Percentiles rank a stretch among this genome's conserved stretches.
phyloP scores from a whole-genome alignment of 2,888 invertebrate genomes.

The Sialis fuliginosa region DNA sequence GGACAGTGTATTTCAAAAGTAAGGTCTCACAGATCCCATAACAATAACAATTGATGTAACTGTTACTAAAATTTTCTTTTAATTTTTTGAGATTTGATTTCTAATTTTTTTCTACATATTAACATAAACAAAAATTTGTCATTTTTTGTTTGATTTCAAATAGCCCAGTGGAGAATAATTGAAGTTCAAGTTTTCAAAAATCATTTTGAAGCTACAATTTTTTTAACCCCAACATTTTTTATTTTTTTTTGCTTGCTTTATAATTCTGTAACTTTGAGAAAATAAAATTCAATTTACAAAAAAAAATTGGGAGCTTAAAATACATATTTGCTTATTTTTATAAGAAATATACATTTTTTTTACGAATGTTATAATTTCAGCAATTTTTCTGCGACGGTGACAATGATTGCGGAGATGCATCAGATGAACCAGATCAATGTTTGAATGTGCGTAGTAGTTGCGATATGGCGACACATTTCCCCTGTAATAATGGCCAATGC shows the following conservation, averaged over 20 bases:
- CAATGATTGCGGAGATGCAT: slow-evolving; percentile 46
- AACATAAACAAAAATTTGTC: not conserved
- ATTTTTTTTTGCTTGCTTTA: too few species aligned
- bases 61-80: not conserved
- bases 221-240: too few species aligned
- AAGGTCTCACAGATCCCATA: slow-evolving; percentile 7
- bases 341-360: not conserved
- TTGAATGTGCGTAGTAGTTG: slow-evolving; percentile 17
- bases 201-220: too few species aligned
- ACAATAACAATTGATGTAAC: too few species aligned
- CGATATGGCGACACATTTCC: slow-evolving; percentile 32
- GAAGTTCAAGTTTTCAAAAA: too few species aligned
- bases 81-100: not conserved
- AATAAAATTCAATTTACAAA: too few species aligned
- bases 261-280: too few species aligned
- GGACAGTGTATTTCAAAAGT: slow-evolving; percentile 35
- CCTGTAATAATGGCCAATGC: slow-evolving; percentile 46
- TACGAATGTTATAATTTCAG: slow-evolving; percentile 14
- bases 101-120: too few species aligned
- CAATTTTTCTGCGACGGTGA: slow-evolving; percentile 48
- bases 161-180: too few species aligned
- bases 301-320: too few species aligned
- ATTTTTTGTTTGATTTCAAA: too few species aligned
- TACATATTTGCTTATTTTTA: not conserved
- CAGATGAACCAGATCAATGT: slow-evolving; percentile 46